Conservation (phyloP, 2,113 vertebrate genomes). For the Entosphenus tridentatus region DNA sequence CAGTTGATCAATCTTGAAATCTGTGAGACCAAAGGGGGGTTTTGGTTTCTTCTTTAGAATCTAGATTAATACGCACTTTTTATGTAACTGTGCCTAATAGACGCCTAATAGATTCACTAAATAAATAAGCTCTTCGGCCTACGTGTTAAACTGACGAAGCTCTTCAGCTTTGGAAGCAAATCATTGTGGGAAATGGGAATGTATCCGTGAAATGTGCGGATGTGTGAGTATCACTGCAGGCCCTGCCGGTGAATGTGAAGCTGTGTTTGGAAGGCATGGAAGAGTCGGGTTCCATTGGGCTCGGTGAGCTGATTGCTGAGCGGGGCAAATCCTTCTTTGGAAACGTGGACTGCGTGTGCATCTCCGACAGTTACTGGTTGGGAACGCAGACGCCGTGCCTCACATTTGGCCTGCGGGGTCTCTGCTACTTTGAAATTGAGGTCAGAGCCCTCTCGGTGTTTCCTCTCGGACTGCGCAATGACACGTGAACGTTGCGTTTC, state of each 20-base stretch:
- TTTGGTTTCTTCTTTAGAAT: no score
- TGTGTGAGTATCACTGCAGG: slow-evolving; percentile 20
- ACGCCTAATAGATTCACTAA: no score
- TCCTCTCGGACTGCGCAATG: not conserved
- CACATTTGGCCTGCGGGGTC: slow-evolving; percentile 72
- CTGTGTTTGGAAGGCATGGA: slow-evolving; percentile 97
- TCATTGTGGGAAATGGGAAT: no score
- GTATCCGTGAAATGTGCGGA: no score
- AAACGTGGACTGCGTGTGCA: slow-evolving; percentile 71
- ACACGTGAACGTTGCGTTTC: not conserved
- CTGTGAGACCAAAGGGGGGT: no score
- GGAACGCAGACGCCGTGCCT: slow-evolving; percentile 86
- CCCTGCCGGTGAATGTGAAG: slow-evolving; percentile 72
- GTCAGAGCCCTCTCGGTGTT: slow-evolving; percentile 16
- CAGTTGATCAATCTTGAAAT: no score
- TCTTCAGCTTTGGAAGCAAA: no score
- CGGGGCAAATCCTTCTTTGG: slow-evolving; percentile 56
- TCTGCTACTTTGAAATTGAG: slow-evolving; percentile 70
- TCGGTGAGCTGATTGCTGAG: slow-evolving; percentile 58
- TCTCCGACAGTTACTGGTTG: slow-evolving; percentile 96
- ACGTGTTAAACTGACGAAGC: no score
- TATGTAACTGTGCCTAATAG: no score
- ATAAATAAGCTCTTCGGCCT: no score
- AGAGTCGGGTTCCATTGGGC: slow-evolving; percentile 73
- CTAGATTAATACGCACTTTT: no score